phyloP scores from a whole-genome alignment of 2,113 vertebrate species.

The Galemys pyrenaicus region DNA sequence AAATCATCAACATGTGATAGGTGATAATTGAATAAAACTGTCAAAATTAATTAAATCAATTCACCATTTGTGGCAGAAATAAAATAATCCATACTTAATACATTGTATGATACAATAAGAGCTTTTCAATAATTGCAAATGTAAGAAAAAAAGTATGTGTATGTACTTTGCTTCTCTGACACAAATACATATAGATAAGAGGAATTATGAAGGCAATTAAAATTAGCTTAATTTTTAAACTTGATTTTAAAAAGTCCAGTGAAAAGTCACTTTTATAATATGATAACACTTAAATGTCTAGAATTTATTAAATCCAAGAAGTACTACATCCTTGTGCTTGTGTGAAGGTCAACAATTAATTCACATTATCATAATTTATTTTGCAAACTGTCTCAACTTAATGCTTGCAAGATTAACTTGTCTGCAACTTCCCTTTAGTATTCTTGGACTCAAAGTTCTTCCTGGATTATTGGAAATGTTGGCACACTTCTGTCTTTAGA shows the following conservation, averaged over 20 bases:
- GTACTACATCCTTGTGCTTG: background rate
- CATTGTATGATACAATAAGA: background rate
- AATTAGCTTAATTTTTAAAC: background rate
- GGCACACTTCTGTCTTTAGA: slow-evolving; percentile 9
- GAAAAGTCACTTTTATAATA: slow-evolving; percentile 23
- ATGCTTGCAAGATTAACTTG: background rate
- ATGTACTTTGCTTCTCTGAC: background rate
- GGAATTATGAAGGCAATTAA: background rate
- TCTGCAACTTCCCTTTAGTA: slow-evolving; percentile 7
- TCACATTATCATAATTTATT: background rate
- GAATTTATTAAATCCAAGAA: slow-evolving; percentile 15
- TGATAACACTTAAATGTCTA: slow-evolving; percentile 18
- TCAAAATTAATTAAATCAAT: background rate
- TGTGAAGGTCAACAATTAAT: background rate
- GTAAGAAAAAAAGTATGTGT: background rate
- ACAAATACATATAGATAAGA: background rate
- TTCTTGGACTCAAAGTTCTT: slow-evolving; percentile 12
- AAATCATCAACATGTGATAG: background rate
- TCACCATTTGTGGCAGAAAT: background rate
- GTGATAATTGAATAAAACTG: background rate
- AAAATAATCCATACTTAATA: background rate
- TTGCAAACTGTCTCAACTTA: slow-evolving; percentile 8
- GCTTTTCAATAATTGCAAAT: background rate
- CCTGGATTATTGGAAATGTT: background rate
- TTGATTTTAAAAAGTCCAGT: slow-evolving; percentile 3